Evolutionary conservation across 2,113 vertebrate species (phyloP).

Genomic region (Phrynosoma platyrhinos): DNA sequence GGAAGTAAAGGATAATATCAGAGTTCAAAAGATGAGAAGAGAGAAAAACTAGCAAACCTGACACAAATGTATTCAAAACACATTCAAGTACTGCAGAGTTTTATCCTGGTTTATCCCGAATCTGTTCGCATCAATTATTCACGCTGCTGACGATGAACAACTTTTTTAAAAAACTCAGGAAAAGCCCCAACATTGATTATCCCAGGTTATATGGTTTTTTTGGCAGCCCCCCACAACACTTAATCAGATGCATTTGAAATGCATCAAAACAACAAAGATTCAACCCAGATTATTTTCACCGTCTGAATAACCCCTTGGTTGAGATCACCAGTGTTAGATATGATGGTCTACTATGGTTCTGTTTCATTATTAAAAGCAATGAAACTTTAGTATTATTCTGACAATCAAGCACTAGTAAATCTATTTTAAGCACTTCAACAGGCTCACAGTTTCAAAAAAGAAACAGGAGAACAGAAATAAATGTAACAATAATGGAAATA

Average conservation of each 20-base stretch:
- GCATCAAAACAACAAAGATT: neutral
- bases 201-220: too few species aligned
- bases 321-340: neutral
- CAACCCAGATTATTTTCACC: neutral
- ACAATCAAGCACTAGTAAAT: conserved; percentile 42
- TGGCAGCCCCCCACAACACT: too few species aligned
- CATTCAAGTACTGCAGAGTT: too few species aligned
- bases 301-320: neutral
- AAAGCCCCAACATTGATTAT: too few species aligned
- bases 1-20: neutral
- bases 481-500: conserved; percentile 50
- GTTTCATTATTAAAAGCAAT: conserved; percentile 27
- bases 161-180: too few species aligned
- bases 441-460: conserved; percentile 47
- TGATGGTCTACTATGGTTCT: conserved; percentile 15
- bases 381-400: conserved; percentile 12
- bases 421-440: conserved; percentile 44
- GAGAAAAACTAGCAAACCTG: too few species aligned
- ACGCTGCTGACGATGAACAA: too few species aligned
- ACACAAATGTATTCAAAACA: too few species aligned
- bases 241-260: too few species aligned
- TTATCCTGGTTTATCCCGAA: too few species aligned
- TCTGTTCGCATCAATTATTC: too few species aligned
- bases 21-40: neutral
- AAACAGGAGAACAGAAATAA: conserved; percentile 51